A percentile compares a stretch with the other conserved stretches of the same genome.
Conservation (phyloP, 92 coral and sea anemone species). For the Bergia puertoricense region DNA sequence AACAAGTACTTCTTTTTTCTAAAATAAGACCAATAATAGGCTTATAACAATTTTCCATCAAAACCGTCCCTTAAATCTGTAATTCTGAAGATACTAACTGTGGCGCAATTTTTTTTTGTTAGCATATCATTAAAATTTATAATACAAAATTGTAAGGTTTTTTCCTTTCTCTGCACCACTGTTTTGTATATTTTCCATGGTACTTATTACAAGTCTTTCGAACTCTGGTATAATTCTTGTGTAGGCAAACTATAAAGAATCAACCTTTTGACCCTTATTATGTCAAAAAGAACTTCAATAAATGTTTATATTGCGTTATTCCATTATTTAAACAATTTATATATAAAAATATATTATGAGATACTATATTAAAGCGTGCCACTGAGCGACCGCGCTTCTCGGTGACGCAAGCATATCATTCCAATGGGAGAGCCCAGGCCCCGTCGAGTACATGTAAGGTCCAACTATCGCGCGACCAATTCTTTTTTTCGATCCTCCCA, state of each 20-base stretch:
- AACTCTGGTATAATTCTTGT: not conserved
- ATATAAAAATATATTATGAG: slow-evolving; percentile 6
- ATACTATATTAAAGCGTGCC: slow-evolving; percentile 82
- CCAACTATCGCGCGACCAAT: slow-evolving; percentile 90
- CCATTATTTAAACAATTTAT: not conserved
- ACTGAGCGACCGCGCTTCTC: slow-evolving; percentile 85
- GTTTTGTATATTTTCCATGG: not conserved
- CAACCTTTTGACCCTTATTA: too few relatives aligned
- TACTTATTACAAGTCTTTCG: not conserved
- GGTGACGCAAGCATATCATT: slow-evolving; percentile 86
- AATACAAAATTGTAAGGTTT: too few relatives aligned
- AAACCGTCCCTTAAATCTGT: not conserved
- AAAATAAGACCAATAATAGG: too few relatives aligned
- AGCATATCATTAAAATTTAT: too few relatives aligned
- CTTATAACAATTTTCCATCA: not conserved
- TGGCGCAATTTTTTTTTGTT: too few relatives aligned
- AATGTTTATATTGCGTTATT: not conserved
- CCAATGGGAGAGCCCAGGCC: slow-evolving; percentile 94
- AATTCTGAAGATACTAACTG: not conserved
- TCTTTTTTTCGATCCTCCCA: slow-evolving; percentile 78
- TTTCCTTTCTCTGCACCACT: not conserved
- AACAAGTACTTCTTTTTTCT: too few relatives aligned
- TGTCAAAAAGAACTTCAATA: too few relatives aligned
- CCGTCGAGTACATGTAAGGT: slow-evolving; percentile 91
- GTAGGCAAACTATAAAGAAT: not conserved